Conservation (phyloP, 2,888 invertebrate species). For the Meliscaeva auricollis region DNA sequence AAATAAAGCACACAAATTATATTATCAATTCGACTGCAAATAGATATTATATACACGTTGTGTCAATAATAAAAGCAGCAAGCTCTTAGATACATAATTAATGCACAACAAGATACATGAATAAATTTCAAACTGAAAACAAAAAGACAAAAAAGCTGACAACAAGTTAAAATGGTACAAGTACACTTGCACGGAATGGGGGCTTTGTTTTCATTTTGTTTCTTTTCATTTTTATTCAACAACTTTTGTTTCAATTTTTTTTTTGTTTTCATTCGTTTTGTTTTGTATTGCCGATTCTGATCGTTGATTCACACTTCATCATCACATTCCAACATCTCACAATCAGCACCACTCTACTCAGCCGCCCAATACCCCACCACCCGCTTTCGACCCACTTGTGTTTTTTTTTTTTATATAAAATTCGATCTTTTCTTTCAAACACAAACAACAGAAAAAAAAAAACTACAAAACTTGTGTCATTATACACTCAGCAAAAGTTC, state of each 20-base stretch:
- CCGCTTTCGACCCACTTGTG: background rate
- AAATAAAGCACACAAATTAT: conserved; percentile 29
- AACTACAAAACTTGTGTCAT: conserved; percentile 21
- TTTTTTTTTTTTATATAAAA: no score
- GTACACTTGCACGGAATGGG: conserved; percentile 2
- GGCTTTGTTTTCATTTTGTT: conserved; percentile 26
- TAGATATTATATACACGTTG: background rate
- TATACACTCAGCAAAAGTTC: conserved; percentile 9
- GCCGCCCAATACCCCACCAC: background rate
- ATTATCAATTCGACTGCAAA: conserved; percentile 22
- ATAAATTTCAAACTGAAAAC: background rate
- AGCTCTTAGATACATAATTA: conserved; percentile 19
- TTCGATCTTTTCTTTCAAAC: conserved; percentile 41
- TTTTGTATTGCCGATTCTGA: conserved; percentile 7
- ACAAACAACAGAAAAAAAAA: background rate
- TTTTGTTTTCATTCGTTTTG: background rate
- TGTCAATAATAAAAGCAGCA: conserved; percentile 19
- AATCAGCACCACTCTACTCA: background rate
- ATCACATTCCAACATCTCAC: conserved; percentile 24
- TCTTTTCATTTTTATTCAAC: background rate
- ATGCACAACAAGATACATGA: conserved; percentile 16
- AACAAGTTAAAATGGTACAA: conserved; percentile 11
- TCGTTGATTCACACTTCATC: conserved; percentile 32
- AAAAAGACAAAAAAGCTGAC: conserved; percentile 17
- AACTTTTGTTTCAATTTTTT: background rate